phyloP scores from a whole-genome alignment of 2,113 vertebrate genomes.

The Periophthalmodon schlosseri region DNA sequence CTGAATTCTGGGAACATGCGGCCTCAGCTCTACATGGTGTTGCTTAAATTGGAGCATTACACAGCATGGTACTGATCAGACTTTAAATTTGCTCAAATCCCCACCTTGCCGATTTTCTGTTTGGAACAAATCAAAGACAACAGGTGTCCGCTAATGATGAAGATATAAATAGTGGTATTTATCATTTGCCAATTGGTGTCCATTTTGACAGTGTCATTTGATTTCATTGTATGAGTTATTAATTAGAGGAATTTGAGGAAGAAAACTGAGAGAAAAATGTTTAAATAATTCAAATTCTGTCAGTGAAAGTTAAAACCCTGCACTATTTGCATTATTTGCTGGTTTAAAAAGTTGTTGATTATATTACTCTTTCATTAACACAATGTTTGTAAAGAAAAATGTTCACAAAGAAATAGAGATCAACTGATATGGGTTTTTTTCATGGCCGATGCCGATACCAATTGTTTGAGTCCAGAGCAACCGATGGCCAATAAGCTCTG shows the following conservation, averaged over 20 bases:
- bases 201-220: background rate
- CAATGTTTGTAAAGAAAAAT: too few relatives aligned
- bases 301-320: background rate
- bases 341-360: background rate
- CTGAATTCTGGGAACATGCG: background rate
- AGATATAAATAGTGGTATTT: background rate
- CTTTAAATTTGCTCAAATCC: too few relatives aligned
- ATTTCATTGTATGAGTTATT: background rate
- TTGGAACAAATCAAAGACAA: background rate
- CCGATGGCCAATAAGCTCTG: too few relatives aligned
- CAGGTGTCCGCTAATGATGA: background rate
- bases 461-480: too few relatives aligned
- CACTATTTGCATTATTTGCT: background rate
- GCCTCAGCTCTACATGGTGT: background rate
- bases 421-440: too few relatives aligned
- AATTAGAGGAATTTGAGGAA: background rate
- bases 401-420: too few relatives aligned
- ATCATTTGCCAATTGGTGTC: background rate
- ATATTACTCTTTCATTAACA: background rate
- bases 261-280: background rate
- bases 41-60: constrained; percentile 15
- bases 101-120: too few relatives aligned
- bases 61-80: constrained; percentile 1
- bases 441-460: too few relatives aligned
- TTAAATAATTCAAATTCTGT: background rate